Conservation (phyloP, 2,113 vertebrate genomes). For the Cromileptes altivelis region DNA sequence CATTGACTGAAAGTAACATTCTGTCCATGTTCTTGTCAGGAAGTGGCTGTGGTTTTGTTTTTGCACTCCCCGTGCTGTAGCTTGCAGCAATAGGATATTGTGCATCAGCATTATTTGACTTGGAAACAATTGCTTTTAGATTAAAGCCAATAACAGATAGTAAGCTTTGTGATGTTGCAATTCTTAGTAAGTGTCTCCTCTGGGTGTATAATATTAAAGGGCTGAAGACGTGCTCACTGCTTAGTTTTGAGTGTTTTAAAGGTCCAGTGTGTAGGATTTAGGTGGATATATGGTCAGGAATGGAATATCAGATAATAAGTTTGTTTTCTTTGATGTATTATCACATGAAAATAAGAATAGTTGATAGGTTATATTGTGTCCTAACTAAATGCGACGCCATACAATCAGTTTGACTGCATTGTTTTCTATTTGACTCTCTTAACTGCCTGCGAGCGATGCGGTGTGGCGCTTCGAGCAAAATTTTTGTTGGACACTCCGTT, state of each 20-base stretch:
- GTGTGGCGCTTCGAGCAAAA: too few relatives aligned
- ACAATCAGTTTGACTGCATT: too few relatives aligned
- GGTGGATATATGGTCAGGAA: too few relatives aligned
- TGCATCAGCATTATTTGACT: constrained; percentile 37
- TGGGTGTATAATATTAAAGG: background rate
- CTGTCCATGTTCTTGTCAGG: background rate
- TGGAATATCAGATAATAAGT: too few relatives aligned
- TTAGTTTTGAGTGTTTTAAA: background rate
- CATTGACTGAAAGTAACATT: constrained; percentile 28
- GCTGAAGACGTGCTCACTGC: background rate
- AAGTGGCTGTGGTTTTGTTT: constrained; percentile 17
- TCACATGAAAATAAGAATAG: too few relatives aligned
- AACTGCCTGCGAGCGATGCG: too few relatives aligned
- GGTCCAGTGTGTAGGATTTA: too few relatives aligned
- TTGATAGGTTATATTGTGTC: too few relatives aligned
- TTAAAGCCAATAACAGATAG: background rate
- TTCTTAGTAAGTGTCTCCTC: background rate
- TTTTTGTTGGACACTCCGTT: too few relatives aligned
- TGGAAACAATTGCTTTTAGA: constrained; percentile 4
- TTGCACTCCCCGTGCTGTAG: constrained; percentile 27
- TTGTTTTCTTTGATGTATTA: too few relatives aligned
- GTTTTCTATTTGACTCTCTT: too few relatives aligned
- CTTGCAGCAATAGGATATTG: background rate
- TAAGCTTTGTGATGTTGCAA: background rate
- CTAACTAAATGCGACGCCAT: too few relatives aligned